A percentile compares a stretch with the other conserved stretches of the same genome.
Conservation (phyloP, 1,140 invertebrate genomes). For the Samia ricini region DNA sequence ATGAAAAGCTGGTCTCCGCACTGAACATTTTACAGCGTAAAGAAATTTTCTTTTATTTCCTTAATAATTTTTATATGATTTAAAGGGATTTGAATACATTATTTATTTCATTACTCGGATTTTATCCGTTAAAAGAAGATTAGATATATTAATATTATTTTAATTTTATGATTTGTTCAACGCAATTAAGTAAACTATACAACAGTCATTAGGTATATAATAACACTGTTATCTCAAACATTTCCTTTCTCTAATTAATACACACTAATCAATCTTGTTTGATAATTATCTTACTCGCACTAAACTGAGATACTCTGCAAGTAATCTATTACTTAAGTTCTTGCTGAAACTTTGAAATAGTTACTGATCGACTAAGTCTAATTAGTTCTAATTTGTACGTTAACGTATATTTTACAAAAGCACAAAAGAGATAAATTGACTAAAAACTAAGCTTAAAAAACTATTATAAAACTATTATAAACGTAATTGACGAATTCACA, state of each 20-base stretch:
- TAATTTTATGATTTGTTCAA: too few relatives aligned
- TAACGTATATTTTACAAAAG: too few relatives aligned
- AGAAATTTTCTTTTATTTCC: slow-evolving; percentile 1
- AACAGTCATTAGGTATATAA: neutral
- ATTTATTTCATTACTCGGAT: neutral
- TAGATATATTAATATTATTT: too few relatives aligned
- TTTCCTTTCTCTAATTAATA: neutral
- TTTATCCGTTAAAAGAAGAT: too few relatives aligned
- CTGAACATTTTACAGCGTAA: slow-evolving; percentile 50
- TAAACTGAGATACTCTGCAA: neutral
- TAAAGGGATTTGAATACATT: neutral
- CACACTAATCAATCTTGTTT: neutral
- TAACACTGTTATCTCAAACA: neutral
- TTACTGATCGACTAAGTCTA: neutral
- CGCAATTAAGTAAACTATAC: too few relatives aligned
- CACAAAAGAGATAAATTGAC: too few relatives aligned
- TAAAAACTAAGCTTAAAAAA: too few relatives aligned
- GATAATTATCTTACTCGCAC: neutral
- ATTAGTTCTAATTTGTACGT: neutral
- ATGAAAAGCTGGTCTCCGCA: slow-evolving; percentile 54
- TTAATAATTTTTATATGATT: neutral
- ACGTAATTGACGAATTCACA: too few relatives aligned
- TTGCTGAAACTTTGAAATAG: neutral
- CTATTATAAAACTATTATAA: too few relatives aligned
- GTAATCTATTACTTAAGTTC: neutral